Conservation (phyloP, 2,113 vertebrate species). For the Nesoenas mayeri region DNA sequence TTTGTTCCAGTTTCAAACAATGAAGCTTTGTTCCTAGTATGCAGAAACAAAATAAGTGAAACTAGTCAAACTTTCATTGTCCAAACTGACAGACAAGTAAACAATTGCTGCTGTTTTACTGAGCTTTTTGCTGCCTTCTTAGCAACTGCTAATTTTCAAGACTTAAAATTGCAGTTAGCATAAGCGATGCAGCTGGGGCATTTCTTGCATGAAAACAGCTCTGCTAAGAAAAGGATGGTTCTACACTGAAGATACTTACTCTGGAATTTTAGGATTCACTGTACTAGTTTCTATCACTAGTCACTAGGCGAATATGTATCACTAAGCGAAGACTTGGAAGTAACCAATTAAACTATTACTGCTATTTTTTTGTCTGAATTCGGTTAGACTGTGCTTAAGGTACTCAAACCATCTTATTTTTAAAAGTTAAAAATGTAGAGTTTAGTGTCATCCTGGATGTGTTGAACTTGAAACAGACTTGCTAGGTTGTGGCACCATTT, state of each 20-base stretch:
- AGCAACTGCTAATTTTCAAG: not conserved
- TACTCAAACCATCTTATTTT: accelerated
- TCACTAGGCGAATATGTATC: not conserved
- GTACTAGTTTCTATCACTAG: not conserved
- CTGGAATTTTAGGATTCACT: not conserved
- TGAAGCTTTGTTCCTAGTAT: constrained; percentile 28
- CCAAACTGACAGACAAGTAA: not conserved
- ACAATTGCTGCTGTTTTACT: constrained; percentile 17
- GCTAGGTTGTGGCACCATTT: not conserved
- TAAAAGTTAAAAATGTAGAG: not conserved
- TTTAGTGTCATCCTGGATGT: accelerated
- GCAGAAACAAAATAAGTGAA: constrained; percentile 53
- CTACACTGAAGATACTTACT: not conserved
- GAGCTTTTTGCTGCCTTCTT: not conserved
- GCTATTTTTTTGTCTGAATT: not conserved
- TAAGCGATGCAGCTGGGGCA: not conserved
- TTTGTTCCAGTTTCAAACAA: constrained; percentile 45
- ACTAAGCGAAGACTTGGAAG: not conserved
- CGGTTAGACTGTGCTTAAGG: not conserved
- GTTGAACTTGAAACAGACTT: not conserved
- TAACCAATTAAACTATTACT: not conserved
- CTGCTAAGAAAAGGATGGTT: not conserved
- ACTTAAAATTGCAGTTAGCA: not conserved
- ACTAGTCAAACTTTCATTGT: constrained; percentile 51
- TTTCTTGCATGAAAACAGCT: not conserved